phyloP scores from a whole-genome alignment of 2,888 invertebrate species.

The Itoplectis maculator region DNA sequence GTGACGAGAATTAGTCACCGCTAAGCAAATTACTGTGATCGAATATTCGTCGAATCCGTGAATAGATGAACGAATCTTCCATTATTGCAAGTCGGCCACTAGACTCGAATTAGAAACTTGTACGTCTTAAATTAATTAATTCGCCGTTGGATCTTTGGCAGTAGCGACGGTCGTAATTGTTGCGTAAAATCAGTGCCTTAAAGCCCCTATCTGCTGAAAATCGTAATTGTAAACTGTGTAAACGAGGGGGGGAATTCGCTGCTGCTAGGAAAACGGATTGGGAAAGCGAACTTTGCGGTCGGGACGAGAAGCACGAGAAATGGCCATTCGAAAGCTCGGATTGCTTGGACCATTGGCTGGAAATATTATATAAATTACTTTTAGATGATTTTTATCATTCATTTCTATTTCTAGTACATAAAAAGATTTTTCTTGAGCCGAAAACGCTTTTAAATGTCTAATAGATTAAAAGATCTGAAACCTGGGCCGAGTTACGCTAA shows the following conservation, averaged over 20 bases:
- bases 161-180: constrained; percentile 53
- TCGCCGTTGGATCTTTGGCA: constrained; percentile 30
- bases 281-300: not conserved
- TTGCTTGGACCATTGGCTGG: not conserved
- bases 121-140: constrained; percentile 26
- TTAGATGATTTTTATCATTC: not conserved
- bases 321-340: not conserved
- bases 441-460: not conserved
- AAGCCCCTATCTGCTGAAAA: constrained; percentile 53
- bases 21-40: constrained; percentile 70
- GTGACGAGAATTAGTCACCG: constrained; percentile 62
- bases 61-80: constrained; percentile 32
- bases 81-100: constrained; percentile 35
- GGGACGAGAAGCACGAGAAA: not conserved
- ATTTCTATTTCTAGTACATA: not conserved
- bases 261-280: constrained; percentile 20
- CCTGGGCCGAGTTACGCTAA: not conserved
- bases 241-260: constrained; percentile 32
- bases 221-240: constrained; percentile 27
- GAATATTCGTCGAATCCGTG: constrained; percentile 59
- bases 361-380: not conserved
- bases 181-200: constrained; percentile 79
- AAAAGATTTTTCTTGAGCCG: not conserved
- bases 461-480: not conserved
- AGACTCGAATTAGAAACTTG: constrained; percentile 30